Conservation (phyloP, 2,888 invertebrate genomes). For the Drosophila barbarae region DNA sequence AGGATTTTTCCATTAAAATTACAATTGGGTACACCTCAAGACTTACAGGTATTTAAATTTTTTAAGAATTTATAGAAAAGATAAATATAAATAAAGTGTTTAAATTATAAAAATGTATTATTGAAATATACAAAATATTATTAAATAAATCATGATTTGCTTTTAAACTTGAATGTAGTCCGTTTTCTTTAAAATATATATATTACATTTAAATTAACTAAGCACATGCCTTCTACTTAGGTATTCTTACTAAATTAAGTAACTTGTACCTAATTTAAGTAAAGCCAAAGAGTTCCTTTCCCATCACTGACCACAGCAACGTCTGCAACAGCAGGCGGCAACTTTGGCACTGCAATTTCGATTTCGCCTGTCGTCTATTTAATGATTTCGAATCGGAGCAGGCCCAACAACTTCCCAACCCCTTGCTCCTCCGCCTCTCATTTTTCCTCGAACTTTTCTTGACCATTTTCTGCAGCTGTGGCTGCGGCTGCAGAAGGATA, state of each 20-base stretch:
- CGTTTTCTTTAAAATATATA: too few relatives aligned
- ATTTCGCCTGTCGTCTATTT: slow-evolving; percentile 64
- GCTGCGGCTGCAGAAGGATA: slow-evolving; percentile 39
- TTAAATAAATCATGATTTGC: too few relatives aligned
- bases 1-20: too few relatives aligned
- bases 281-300: not conserved
- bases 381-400: slow-evolving; percentile 53
- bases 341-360: slow-evolving; percentile 45
- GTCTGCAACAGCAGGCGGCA: slow-evolving; percentile 39
- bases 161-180: too few relatives aligned
- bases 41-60: too few relatives aligned
- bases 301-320: slow-evolving; percentile 21
- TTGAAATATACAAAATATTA: too few relatives aligned
- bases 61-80: too few relatives aligned
- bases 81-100: too few relatives aligned
- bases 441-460: slow-evolving; percentile 6
- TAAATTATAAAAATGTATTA: too few relatives aligned
- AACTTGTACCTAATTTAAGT: not conserved
- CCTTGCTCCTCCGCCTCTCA: not conserved
- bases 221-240: not conserved
- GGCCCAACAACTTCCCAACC: slow-evolving; percentile 30
- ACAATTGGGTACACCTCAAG: not conserved
- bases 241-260: not conserved
- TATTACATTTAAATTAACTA: not conserved
- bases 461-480: slow-evolving; percentile 42